Base-by-base conservation (phyloP, 2,888 invertebrate species). In the Drosophila neonasuta region DNA sequence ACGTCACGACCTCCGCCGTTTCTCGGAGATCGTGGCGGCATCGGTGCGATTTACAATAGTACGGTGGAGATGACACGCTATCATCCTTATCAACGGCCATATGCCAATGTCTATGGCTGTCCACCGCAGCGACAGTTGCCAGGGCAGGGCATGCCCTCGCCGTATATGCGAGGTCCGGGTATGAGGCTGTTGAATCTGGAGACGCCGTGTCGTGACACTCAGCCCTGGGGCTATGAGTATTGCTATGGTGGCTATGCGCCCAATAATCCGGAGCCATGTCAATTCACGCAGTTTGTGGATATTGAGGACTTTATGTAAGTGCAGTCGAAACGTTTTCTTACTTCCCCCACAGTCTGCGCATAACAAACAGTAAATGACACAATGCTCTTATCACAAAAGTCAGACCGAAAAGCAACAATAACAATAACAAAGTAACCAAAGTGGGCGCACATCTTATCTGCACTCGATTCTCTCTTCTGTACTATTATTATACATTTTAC, bases 231-330 rank as follows among this genome's bases (percentile, higher is more conserved):
- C 80, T 95, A 95, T 86, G 92, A 91, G 50, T 92, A 92, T 86
- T 95, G 95, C 86, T 94, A 93, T 80, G 94, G 94, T 83, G 94
- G 94, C 84, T 94, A 94, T 75, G 79, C 80, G 0, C 79, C 83
- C 11, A 93, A 92, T 67, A 89, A 89, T 50, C 85, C 89, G 29
- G 93, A 93, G 78, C 92, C 94, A 0, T 95, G 95, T 73, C 94
- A 94, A 80, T 95, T 93, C 84, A 93, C 94, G 0, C 92, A 92
- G 74, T 92, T 94, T 69, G 93, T 94, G 55, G 95, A 95, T 89
- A 93, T 95, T 79, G 95, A 95, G 89, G 95, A 95, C 91, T 95
- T 95, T 90, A 94, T 95, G 95, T 95, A 91, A 95, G 95, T 94
- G 46, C 13, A 52, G 13, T 15, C 15, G 24, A 24, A 52, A 11